Conservation (phyloP, 2,888 invertebrate species). For the Zaprionus lineosus region DNA sequence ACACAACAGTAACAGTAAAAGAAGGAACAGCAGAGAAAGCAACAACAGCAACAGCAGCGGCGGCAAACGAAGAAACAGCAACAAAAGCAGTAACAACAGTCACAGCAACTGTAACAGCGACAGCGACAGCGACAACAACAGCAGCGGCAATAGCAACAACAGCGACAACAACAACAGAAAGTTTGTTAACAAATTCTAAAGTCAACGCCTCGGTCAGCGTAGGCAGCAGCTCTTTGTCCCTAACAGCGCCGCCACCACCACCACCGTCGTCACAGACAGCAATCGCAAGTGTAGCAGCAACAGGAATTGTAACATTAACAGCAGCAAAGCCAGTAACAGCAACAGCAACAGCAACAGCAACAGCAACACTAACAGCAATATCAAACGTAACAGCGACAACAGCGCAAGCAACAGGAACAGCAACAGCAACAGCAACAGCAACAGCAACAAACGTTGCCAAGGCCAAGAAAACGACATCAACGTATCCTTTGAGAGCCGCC, state of each 20-base stretch:
- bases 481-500: slow-evolving; percentile 25
- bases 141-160: slow-evolving; percentile 14
- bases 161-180: slow-evolving; percentile 24
- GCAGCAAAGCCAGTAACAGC: slow-evolving; percentile 4
- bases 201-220: slow-evolving; percentile 63
- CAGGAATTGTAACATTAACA: slow-evolving; percentile 11
- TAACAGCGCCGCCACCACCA: slow-evolving; percentile 23
- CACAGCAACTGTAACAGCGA: slow-evolving; percentile 18
- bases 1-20: neutral
- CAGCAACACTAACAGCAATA: slow-evolving; percentile 22
- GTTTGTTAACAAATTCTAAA: slow-evolving; percentile 52
- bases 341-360: slow-evolving; percentile 25
- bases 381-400: slow-evolving; percentile 18
- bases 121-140: slow-evolving; percentile 23
- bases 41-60: slow-evolving; percentile 19
- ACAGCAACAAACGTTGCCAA: slow-evolving; percentile 11
- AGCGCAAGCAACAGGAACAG: slow-evolving; percentile 12
- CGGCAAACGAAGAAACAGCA: slow-evolving; percentile 6
- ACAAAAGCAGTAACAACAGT: slow-evolving; percentile 5
- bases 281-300: slow-evolving; percentile 16
- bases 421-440: slow-evolving; percentile 18
- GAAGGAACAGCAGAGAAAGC: slow-evolving; percentile 5
- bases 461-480: slow-evolving; percentile 19
- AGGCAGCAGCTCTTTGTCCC: slow-evolving; percentile 29
- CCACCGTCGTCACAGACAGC: too few relatives aligned